Conservation (phyloP, 2,113 vertebrate species). For the Triplophysa dalaica region DNA sequence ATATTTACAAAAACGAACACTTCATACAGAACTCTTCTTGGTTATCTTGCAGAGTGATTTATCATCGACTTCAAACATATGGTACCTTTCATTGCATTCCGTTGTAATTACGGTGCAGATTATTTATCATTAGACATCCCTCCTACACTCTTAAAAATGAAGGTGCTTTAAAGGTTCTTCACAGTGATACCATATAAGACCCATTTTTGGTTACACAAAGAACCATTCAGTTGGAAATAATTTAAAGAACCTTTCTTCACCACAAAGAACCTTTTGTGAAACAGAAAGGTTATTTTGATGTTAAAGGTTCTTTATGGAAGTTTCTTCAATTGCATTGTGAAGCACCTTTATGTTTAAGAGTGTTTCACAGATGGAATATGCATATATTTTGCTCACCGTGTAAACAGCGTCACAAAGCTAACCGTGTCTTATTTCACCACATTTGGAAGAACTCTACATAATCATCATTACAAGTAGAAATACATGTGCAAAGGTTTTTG, state of each 20-base stretch:
- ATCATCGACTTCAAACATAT: slow-evolving; percentile 27
- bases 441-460: background rate
- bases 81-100: slow-evolving; percentile 24
- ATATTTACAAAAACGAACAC: slow-evolving; percentile 18
- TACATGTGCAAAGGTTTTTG: background rate
- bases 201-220: too few relatives aligned
- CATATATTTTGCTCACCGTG: background rate
- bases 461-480: background rate
- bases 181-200: too few relatives aligned
- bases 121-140: slow-evolving; percentile 30
- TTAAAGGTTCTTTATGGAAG: too few relatives aligned
- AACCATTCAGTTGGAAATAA: too few relatives aligned
- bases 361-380: slow-evolving; percentile 27
- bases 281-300: too few relatives aligned
- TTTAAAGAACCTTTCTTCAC: too few relatives aligned
- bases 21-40: slow-evolving; percentile 21
- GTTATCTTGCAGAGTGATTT: slow-evolving; percentile 16
- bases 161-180: too few relatives aligned
- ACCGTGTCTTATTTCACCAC: background rate
- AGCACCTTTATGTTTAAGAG: too few relatives aligned
- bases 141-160: background rate
- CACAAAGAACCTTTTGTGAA: too few relatives aligned
- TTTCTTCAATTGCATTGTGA: too few relatives aligned
- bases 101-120: slow-evolving; percentile 28
- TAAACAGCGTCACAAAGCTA: background rate